phyloP scores from a whole-genome alignment of 1,140 invertebrate species.

The Brachionus asplanchnoidis region DNA sequence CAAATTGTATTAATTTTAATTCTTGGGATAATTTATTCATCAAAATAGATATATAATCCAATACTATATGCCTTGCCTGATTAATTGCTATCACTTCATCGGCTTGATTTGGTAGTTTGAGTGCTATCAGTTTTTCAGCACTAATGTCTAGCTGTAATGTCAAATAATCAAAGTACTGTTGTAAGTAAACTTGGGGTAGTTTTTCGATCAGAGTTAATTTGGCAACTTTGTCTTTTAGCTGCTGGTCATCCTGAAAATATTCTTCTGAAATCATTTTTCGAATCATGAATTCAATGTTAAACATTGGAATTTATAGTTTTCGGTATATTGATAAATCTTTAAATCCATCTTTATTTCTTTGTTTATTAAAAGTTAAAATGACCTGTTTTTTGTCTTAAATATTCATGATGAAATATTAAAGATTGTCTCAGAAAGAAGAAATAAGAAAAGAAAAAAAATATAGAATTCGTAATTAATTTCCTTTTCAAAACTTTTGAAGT shows the following conservation, averaged over 20 bases:
- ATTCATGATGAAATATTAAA: no score
- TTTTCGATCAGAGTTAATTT: background rate
- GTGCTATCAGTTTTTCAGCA: background rate
- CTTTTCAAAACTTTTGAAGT: no score
- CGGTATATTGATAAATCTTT: background rate
- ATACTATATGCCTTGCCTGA: background rate
- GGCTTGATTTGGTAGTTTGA: background rate
- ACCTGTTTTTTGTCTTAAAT: background rate
- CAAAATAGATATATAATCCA: background rate
- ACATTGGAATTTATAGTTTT: background rate
- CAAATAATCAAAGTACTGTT: background rate
- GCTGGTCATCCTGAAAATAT: background rate
- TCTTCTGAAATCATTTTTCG: background rate
- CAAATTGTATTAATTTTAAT: background rate
- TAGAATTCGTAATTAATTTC: no score
- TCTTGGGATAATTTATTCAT: background rate
- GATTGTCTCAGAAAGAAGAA: no score
- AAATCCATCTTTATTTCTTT: background rate
- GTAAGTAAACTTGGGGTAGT: background rate
- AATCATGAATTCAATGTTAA: background rate
- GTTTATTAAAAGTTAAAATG: background rate
- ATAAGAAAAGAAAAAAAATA: no score
- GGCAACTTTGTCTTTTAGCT: background rate
- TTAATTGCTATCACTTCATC: background rate
- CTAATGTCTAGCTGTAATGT: background rate